Conservation (phyloP, 64 coral and sea anemone species). For the Porites australiensis region DNA sequence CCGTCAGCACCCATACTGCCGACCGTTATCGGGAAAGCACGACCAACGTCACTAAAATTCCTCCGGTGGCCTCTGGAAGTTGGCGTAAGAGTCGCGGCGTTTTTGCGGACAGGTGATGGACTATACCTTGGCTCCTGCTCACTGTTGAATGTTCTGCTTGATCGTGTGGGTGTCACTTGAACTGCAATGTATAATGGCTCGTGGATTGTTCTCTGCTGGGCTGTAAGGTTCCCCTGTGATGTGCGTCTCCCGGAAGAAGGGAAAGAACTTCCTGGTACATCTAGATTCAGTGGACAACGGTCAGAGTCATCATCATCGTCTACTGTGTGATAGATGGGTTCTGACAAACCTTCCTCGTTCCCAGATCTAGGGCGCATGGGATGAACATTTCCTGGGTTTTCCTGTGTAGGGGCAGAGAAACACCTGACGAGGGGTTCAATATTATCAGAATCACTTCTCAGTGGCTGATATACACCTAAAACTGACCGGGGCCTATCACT, state of each 20-base stretch:
- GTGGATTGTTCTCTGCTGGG: background rate
- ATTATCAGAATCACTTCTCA: background rate
- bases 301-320: background rate
- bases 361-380: background rate
- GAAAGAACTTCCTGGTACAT: background rate
- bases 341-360: background rate
- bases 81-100: background rate
- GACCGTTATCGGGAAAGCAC: background rate
- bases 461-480: background rate
- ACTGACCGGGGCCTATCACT: constrained; percentile 5
- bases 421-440: background rate
- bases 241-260: background rate
- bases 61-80: background rate
- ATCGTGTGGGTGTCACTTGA: background rate
- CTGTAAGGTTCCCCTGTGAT: background rate
- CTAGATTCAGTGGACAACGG: background rate
- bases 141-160: background rate
- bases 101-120: background rate
- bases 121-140: background rate
- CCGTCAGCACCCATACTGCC: background rate
- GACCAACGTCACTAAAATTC: background rate
- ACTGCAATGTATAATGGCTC: background rate
- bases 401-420: background rate
- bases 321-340: background rate
- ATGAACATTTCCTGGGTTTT: background rate